A percentile compares a stretch with the other conserved stretches of the same genome.
These are phyloP conservation scores for Chromis chromis DNA, from an alignment of 2,797 vertebrate genomes.

Conservation along the genomic window DNA sequence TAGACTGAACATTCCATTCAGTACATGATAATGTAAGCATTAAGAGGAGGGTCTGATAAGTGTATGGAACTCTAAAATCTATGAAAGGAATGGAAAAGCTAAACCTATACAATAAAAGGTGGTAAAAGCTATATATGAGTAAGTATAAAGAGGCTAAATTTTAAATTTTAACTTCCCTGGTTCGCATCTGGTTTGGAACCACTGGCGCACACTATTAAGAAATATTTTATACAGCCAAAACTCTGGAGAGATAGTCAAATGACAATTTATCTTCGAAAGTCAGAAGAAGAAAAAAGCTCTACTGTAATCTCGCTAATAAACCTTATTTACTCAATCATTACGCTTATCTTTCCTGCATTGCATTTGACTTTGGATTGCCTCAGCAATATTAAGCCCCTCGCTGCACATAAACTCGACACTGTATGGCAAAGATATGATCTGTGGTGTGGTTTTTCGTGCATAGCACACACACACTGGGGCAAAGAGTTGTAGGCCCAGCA, in stretches of 20 bases:
- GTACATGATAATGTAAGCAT: neutral
- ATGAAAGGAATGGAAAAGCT: neutral
- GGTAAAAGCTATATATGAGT: neutral
- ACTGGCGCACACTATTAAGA: neutral
- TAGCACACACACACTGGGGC: slow-evolving; percentile 39
- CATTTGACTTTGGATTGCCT: slow-evolving; percentile 30
- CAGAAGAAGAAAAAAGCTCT: slow-evolving; percentile 4
- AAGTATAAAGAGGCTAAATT: neutral
- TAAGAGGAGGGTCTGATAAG: neutral
- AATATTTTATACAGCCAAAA: neutral
- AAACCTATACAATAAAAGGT: neutral
- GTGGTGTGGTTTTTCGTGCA: slow-evolving; percentile 44
- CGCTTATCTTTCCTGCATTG: slow-evolving; percentile 12
- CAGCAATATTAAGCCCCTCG: slow-evolving; percentile 38
- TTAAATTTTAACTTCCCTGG: neutral
- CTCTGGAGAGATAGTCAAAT: neutral
- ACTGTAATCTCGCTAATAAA: slow-evolving; percentile 11
- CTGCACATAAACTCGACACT: slow-evolving; percentile 36
- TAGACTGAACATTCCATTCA: neutral
- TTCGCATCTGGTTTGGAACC: neutral
- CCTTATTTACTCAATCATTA: slow-evolving; percentile 19
- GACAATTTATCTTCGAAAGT: neutral
- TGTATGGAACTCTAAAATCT: neutral
- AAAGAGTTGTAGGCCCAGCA: slow-evolving; percentile 32
- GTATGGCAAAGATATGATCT: slow-evolving; percentile 44